Evolutionary conservation across 2,797 vertebrate genomes (phyloP), one percentile per base, ranked within the genome.

Genomic region (Mareca strepera): DNA sequence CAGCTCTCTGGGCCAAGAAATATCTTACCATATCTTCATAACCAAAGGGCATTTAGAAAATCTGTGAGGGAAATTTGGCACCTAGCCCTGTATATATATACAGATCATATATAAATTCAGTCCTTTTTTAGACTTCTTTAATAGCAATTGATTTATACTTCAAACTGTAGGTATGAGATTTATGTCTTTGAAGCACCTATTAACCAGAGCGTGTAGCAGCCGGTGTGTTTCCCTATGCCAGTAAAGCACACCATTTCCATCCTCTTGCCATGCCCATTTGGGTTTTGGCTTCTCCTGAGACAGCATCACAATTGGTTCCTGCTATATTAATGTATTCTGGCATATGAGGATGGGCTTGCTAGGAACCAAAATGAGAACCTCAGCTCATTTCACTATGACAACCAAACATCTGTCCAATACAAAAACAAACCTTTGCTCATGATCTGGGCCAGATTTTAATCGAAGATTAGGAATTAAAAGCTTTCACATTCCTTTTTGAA

Each of bases 41-140:
- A 88, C 41, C 41, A 58, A 87, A 28, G 20, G 37, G 21, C 39
- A 84, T 88, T 94, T 86, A 88, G 39, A 83, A 94, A 88, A 73
- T 44, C 73, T 64, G 17, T 53, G 26, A 82, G 16, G 28, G 43
- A 84, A 73, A 35, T 67, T 41, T 90, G 68, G n/a, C 35, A 74
- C 6, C 43, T 33, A 50, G 56, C 56, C 83, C 79, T 64, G 48
- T 78, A 68, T 78, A 39, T 39, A 68, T 8, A 5, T 17, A 29
- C 59, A 79, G 46, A 35, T 90, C 63, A 55, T 79, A 59, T 80
- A 74, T 68, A 83, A 93, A 86, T 72, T 78, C 48, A 55, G 29
- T 60, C 2, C 68, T 87, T 89, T 62, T 31, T 95, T 80, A 53
- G 12, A 44, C 17, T 91, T 84, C 55, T 60, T 84, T 84, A 90